Percentiles rank a stretch among this genome's conserved stretches.
Conservation (phyloP, 2,113 vertebrate genomes). For the Rafetus swinhoei region DNA sequence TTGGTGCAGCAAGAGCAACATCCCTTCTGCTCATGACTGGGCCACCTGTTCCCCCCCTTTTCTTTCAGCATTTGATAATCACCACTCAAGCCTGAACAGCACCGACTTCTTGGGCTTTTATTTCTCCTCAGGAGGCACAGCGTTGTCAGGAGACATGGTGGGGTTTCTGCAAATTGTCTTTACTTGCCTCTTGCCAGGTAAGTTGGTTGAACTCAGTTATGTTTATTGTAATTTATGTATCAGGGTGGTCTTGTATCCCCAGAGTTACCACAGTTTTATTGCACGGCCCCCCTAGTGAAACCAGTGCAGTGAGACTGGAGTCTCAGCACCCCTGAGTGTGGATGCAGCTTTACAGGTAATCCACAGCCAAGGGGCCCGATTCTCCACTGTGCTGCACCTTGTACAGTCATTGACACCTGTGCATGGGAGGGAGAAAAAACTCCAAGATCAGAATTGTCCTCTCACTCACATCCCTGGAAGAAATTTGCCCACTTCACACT, state of each 20-base stretch:
- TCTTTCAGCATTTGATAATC: background rate
- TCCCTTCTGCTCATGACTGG: background rate
- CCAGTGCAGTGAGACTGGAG: background rate
- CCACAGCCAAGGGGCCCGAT: fast-evolving
- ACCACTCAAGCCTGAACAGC: background rate
- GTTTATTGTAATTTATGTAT: background rate
- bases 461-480: fast-evolving
- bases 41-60: background rate
- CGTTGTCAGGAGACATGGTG: background rate
- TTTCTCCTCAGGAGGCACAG: background rate
- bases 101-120: background rate
- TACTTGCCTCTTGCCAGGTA: background rate
- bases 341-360: background rate
- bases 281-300: background rate
- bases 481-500: background rate
- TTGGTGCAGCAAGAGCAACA: background rate
- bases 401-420: background rate
- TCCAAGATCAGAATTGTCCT: fast-evolving
- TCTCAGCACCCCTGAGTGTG: fast-evolving
- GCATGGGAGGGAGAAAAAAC: fast-evolving
- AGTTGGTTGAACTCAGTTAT: background rate
- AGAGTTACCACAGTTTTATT: background rate
- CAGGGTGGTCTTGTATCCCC: fast-evolving
- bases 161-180: background rate
- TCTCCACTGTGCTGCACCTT: background rate